Evolutionary conservation across 1,140 invertebrate genomes (phyloP).

Genomic region (Heliconius eleuchia): DNA sequence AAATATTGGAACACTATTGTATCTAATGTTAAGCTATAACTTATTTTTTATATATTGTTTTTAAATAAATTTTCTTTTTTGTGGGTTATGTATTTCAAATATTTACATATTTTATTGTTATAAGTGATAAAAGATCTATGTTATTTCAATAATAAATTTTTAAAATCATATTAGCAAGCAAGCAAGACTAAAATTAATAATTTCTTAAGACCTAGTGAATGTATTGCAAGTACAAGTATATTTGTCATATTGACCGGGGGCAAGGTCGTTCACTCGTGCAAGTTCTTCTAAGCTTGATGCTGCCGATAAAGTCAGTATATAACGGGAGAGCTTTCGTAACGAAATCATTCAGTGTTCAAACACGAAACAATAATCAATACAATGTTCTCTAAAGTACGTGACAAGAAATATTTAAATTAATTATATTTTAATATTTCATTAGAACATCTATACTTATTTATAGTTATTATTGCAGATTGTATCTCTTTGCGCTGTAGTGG

Average conservation of each 20-base stretch:
- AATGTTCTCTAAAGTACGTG: slow-evolving; percentile 50
- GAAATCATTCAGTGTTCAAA: slow-evolving; percentile 43
- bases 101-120: neutral
- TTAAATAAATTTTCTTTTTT: neutral
- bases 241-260: slow-evolving; percentile 42
- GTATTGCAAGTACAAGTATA: slow-evolving; percentile 14
- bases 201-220: slow-evolving; percentile 25
- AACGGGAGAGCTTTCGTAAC: slow-evolving; percentile 11
- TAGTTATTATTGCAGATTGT: slow-evolving; percentile 48
- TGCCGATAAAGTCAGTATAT: slow-evolving; percentile 29
- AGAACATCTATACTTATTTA: neutral
- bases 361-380: slow-evolving; percentile 38
- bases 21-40: too few species aligned
- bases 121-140: neutral
- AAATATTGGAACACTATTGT: too few species aligned
- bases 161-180: neutral
- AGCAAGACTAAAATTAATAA: neutral
- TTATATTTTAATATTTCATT: neutral
- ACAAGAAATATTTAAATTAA: neutral
- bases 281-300: slow-evolving; percentile 29
- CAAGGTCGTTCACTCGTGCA: slow-evolving; percentile 40
- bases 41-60: too few species aligned
- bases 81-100: too few species aligned
- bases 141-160: neutral
- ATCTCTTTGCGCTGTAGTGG: slow-evolving; percentile 50